These are phyloP conservation scores for Leptinotarsa tumamoca DNA, from an alignment of 2,888 invertebrate genomes.

Conservation along the genomic window DNA sequence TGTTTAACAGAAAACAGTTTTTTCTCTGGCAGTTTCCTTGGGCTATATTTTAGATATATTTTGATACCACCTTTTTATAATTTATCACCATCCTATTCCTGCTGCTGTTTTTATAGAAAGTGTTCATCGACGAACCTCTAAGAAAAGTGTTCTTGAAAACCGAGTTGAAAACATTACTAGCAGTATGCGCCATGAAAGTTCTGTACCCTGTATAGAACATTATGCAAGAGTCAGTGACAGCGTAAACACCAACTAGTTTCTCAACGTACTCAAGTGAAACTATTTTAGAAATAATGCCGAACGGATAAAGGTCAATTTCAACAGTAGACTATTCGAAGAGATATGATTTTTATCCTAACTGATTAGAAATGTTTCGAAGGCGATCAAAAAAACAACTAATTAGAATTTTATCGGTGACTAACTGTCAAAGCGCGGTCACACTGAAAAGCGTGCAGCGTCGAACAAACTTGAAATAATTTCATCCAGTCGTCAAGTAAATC, in stretches of 20 bases:
- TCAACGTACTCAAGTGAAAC: neutral
- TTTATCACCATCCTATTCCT: no score
- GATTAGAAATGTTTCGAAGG: neutral
- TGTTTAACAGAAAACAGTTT: no score
- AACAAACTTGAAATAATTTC: neutral
- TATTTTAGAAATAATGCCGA: constrained; percentile 6
- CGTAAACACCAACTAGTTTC: neutral
- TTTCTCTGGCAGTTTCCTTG: no score
- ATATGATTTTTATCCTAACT: neutral
- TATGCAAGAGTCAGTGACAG: neutral
- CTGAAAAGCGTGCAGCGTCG: neutral
- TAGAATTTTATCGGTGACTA: neutral
- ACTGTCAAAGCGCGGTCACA: neutral
- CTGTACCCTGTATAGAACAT: neutral
- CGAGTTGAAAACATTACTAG: no score
- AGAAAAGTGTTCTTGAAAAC: no score
- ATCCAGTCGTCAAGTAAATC: neutral
- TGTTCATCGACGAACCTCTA: no score
- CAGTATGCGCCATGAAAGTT: no score
- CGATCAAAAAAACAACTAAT: neutral
- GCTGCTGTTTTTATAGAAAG: no score
- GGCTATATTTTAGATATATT: no score
- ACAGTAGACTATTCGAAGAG: neutral
- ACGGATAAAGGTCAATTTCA: neutral
- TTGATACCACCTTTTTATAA: no score